Percentiles rank a stretch among this genome's conserved stretches.
These are phyloP conservation scores for Rattus rattus DNA, from an alignment of 2,113 vertebrate species.

Conservation along the genomic window DNA sequence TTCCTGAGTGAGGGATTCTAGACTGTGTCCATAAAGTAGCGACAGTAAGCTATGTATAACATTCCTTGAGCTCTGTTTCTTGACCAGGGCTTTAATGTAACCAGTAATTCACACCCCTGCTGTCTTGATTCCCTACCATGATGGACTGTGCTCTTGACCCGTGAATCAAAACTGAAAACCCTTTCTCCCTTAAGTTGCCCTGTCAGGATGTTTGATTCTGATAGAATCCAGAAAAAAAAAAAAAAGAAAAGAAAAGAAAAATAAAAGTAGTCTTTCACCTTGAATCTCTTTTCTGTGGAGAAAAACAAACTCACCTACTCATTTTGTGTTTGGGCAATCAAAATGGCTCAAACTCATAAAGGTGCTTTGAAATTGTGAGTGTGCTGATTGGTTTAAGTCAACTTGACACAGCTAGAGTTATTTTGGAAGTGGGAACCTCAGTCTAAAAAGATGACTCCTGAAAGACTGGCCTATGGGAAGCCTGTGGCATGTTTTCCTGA, in stretches of 20 bases:
- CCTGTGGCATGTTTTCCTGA: neutral
- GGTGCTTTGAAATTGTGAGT: neutral
- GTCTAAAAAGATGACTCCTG: too few relatives aligned
- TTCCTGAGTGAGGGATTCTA: neutral
- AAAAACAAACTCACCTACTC: neutral
- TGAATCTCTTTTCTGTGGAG: neutral
- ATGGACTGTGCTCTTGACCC: neutral
- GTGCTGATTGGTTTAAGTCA: neutral
- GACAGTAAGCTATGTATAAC: neutral
- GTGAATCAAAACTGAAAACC: neutral
- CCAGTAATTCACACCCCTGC: neutral
- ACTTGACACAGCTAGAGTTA: neutral
- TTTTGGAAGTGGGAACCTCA: neutral
- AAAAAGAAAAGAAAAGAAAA: neutral
- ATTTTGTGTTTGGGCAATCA: neutral
- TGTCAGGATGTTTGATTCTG: neutral
- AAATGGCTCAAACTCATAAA: neutral
- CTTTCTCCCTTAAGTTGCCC: neutral
- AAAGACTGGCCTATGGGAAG: neutral
- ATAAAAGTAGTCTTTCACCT: neutral
- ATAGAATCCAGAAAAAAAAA: neutral
- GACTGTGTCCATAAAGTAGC: neutral
- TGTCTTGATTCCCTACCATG: neutral
- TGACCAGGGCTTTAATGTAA: neutral
- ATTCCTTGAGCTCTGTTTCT: neutral